A percentile compares a stretch with the other conserved stretches of the same genome.
phyloP scores from a whole-genome alignment of 2,888 invertebrate genomes.

The Ormyrus thymus region DNA sequence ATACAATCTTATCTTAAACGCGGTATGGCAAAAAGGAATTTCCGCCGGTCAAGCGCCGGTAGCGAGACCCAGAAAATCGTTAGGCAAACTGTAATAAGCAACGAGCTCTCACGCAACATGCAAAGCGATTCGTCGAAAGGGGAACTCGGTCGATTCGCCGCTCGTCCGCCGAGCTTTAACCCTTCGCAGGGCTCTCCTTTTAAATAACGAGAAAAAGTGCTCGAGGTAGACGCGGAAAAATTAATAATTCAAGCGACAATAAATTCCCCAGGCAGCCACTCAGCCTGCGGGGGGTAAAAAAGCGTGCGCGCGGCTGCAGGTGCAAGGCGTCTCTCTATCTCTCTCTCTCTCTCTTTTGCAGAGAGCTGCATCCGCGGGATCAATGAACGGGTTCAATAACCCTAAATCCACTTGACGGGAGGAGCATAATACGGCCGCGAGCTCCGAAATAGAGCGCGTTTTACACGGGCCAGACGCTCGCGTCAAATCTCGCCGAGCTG shows the following conservation, averaged over 20 bases:
- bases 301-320: too few species aligned
- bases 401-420: slow-evolving; percentile 72
- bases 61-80: too few species aligned
- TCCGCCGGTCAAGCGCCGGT: too few species aligned
- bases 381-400: slow-evolving; percentile 73
- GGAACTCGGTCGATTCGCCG: too few species aligned
- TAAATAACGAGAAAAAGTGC: too few species aligned
- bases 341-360: too few species aligned
- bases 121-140: slow-evolving; percentile 4
- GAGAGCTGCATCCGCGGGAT: slow-evolving; percentile 58
- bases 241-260: slow-evolving; percentile 17
- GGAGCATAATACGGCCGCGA: slow-evolving; percentile 66
- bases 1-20: too few species aligned
- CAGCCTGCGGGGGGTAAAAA: neutral
- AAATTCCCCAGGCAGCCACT: slow-evolving; percentile 3
- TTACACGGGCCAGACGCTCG: neutral
- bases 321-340: too few species aligned
- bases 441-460: neutral
- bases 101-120: neutral
- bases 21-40: too few species aligned
- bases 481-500: neutral
- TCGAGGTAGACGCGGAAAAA: neutral
- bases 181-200: too few species aligned
- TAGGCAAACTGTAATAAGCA: too few species aligned
- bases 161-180: too few species aligned